These are phyloP conservation scores for Cheumatopsyche charites DNA, from an alignment of 1,140 invertebrate species.

Conservation along the genomic window DNA sequence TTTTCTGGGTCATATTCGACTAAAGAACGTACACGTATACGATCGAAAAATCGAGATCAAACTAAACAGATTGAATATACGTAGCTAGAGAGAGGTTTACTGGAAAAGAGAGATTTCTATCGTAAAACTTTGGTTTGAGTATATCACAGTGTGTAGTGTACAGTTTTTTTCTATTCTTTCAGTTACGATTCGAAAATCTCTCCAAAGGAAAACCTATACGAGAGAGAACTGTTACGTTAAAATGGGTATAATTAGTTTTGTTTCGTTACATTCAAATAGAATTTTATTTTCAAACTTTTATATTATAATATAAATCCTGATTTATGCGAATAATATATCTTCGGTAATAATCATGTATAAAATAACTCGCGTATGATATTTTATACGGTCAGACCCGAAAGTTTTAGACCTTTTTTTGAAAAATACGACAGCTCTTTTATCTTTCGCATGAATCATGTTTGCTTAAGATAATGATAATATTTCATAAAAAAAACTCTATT, in stretches of 20 bases:
- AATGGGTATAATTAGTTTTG: neutral
- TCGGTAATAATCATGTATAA: too few relatives aligned
- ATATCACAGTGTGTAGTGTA: neutral
- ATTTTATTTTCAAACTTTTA: neutral
- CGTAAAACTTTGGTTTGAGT: conserved; percentile 7
- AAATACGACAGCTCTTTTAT: too few relatives aligned
- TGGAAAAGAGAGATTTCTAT: conserved; percentile 24
- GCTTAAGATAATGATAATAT: too few relatives aligned
- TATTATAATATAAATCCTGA: too few relatives aligned
- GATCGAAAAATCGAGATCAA: conserved; percentile 18
- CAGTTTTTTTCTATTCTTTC: conserved; percentile 13
- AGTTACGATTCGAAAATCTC: neutral
- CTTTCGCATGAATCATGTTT: too few relatives aligned
- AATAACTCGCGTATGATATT: too few relatives aligned
- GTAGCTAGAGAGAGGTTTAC: conserved; percentile 7
- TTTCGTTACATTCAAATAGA: neutral
- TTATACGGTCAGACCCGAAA: too few relatives aligned
- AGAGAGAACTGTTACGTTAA: neutral
- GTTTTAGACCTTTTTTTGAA: too few relatives aligned
- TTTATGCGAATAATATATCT: too few relatives aligned
- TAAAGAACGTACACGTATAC: conserved; percentile 1
- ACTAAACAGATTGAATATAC: conserved; percentile 28
- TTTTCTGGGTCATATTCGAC: conserved; percentile 23
- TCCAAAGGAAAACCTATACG: neutral
- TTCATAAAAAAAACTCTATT: too few relatives aligned